These are phyloP conservation scores for Halichondria panicea DNA, from an alignment of 37 sponge, comb jelly and placozoan genomes.

Conservation along the genomic window DNA sequence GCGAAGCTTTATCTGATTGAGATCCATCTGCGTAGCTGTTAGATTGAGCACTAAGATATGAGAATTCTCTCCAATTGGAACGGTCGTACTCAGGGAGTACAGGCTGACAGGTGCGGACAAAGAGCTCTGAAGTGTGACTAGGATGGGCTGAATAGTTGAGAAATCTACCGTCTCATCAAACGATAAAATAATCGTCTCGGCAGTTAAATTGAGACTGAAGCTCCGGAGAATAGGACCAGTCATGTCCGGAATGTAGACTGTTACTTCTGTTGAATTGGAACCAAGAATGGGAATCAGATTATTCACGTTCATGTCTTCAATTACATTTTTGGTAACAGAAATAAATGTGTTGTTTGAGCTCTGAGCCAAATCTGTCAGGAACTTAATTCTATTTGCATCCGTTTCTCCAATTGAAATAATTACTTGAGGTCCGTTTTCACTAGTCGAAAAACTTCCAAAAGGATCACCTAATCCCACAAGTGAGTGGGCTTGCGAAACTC, in stretches of 20 bases:
- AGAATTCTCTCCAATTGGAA: slow-evolving; percentile 71
- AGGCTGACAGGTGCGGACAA: background rate
- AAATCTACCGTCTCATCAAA: slow-evolving; percentile 93
- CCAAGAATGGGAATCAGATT: slow-evolving; percentile 27
- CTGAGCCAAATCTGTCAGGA: slow-evolving; percentile 55
- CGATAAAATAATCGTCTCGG: slow-evolving; percentile 56
- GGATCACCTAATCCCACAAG: slow-evolving; percentile 51
- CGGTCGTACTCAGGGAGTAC: slow-evolving; percentile 11
- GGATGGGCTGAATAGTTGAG: slow-evolving; percentile 18
- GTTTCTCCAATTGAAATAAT: slow-evolving; percentile 63
- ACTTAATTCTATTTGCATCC: slow-evolving; percentile 83
- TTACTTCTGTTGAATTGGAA: slow-evolving; percentile 52
- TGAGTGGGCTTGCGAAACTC: slow-evolving; percentile 33
- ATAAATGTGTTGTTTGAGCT: slow-evolving; percentile 49
- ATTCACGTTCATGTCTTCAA: slow-evolving; percentile 81
- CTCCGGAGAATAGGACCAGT: slow-evolving; percentile 57
- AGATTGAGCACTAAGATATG: slow-evolving; percentile 67
- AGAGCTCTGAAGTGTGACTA: slow-evolving; percentile 41
- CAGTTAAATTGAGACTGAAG: slow-evolving; percentile 79
- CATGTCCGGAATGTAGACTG: slow-evolving; percentile 41
- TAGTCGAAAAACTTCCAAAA: slow-evolving; percentile 33
- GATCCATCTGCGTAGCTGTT: slow-evolving; percentile 67
- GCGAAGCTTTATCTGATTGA: slow-evolving; percentile 70
- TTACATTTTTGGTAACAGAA: slow-evolving; percentile 23
- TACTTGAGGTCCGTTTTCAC: slow-evolving; percentile 57